Evolutionary conservation across 92 coral and sea anemone species (phyloP), one percentile per base, ranked within the genome.

Genomic region (Galaxea fascicularis): DNA sequence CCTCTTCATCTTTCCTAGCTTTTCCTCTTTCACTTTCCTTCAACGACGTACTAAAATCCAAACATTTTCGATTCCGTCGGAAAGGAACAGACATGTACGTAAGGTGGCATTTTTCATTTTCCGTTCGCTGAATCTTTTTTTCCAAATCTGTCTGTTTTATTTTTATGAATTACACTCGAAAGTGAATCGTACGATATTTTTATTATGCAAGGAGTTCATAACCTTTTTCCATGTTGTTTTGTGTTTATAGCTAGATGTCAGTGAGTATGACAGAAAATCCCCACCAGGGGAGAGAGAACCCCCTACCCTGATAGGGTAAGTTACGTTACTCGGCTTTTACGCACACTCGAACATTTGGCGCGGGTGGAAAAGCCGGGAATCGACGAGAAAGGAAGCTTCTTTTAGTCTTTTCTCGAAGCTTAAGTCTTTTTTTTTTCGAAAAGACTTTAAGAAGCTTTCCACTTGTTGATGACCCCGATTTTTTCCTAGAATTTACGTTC

Each of bases 361-460:
- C 74, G 65, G 73, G 75, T 65, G 74, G 76, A 66, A 79, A 15
- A 57, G 41, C 83, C 83, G 73, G 54, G 83, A 78, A 64, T 49
- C 71, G 70, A 25, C 58, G 58, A 77, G 84, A 68, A 51, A 67
- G 84, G 51, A 79, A 79, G 74, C 84, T 79, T 79, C 76, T 79
- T 79, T 26, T 29, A 21, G 84, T 79, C 74, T 79, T 79, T 79
- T 79, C 84, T 29, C 24, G 35, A 65, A 25, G 62, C 65, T 51
- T 22, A 31, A 25, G 17, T 79, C 44, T 51, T 25, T 51, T 26
- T 10, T 63, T 44, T 44, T n/a, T 35, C 29, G 84, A 53, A 79
- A 79, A 79, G 84, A 79, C 75, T 79, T 49, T 31, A 28, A 79
- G 84, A 79, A 79, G 84, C 74, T 79, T 78, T 65, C 84, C 58